These are phyloP conservation scores for Mesorhabditis sp. DNA, from an alignment of 2,888 invertebrate genomes.

Conservation along the genomic window DNA sequence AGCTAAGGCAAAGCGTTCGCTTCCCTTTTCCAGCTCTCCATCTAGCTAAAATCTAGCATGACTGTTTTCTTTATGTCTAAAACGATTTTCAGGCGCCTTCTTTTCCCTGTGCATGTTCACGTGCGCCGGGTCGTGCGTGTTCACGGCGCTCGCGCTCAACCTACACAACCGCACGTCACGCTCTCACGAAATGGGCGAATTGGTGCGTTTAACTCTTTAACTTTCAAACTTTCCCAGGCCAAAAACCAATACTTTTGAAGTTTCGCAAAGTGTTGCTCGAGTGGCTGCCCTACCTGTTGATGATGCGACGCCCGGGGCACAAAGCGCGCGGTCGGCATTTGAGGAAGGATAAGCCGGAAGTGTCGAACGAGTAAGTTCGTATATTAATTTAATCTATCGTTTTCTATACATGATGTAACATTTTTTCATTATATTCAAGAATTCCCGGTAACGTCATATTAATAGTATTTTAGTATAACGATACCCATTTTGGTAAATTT, in stretches of 20 bases:
- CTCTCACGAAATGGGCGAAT: conserved; percentile 36
- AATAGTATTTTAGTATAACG: too few species aligned
- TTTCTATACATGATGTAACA: too few species aligned
- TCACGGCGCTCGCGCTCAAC: conserved; percentile 41
- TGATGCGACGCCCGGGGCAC: conserved; percentile 39
- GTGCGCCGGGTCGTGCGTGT: conserved; percentile 38
- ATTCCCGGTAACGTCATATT: too few species aligned
- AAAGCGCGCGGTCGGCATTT: conserved; percentile 22
- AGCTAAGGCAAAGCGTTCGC: background rate
- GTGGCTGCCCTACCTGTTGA: conserved; percentile 40
- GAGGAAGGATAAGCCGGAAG: conserved; percentile 15
- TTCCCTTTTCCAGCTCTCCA: background rate
- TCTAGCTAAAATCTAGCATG: background rate
- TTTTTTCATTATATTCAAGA: too few species aligned
- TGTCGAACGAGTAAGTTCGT: conserved; percentile 18
- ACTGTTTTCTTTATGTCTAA: background rate
- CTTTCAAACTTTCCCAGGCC: too few species aligned
- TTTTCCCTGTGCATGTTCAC: conserved; percentile 45
- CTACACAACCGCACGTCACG: conserved; percentile 36
- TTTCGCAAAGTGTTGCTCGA: conserved; percentile 37
- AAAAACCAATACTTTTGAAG: conserved; percentile 16
- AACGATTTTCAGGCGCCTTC: conserved; percentile 26
- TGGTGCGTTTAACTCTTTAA: conserved; percentile 18
- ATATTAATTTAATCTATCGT: too few species aligned
- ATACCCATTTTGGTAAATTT: conserved; percentile 10